A percentile compares a stretch with the other conserved stretches of the same genome.
phyloP scores from a whole-genome alignment of 1,140 invertebrate species.

The Drosophila subobscura region DNA sequence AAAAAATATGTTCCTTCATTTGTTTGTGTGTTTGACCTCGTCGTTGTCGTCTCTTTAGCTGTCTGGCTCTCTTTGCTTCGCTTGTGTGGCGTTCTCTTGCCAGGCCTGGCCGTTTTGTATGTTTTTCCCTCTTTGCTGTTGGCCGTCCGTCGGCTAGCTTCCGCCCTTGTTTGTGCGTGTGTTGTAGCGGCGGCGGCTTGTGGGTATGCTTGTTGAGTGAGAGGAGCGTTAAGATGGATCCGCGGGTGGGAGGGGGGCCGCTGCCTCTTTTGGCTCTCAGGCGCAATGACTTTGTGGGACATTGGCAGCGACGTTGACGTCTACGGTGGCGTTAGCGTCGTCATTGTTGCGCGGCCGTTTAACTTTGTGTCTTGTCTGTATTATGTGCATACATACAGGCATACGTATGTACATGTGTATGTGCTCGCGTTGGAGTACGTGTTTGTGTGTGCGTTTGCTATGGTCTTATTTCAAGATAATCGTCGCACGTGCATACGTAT shows the following conservation, averaged over 20 bases:
- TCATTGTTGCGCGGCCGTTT: conserved; percentile 79
- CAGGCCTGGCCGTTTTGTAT: neutral
- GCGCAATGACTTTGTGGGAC: conserved; percentile 69
- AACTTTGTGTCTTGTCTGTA: conserved; percentile 48
- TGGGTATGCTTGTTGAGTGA: neutral
- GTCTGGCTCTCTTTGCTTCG: conserved; percentile 12
- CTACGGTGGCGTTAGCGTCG: conserved; percentile 39
- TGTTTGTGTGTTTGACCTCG: conserved; percentile 70
- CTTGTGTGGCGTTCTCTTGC: conserved; percentile 18
- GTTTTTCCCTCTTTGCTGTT: conserved; percentile 38
- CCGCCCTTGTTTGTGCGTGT: conserved; percentile 63
- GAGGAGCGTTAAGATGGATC: conserved; percentile 12
- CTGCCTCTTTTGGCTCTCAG: conserved; percentile 31
- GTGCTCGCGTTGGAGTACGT: conserved; percentile 8
- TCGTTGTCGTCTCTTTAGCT: conserved; percentile 45
- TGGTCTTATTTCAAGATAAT: conserved; percentile 81
- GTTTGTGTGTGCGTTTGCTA: conserved; percentile 48
- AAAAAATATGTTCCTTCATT: conserved; percentile 39
- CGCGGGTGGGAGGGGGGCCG: too few species aligned
- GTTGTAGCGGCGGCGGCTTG: neutral
- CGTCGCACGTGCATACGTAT: conserved; percentile 53
- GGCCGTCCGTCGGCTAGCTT: conserved; percentile 37
- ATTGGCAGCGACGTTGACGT: conserved; percentile 49
- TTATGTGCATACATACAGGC: too few species aligned
- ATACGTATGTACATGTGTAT: conserved; percentile 11